Percentiles rank a stretch among this genome's conserved stretches.
Evolutionary conservation across 2,888 invertebrate genomes (phyloP).

Genomic region (Odiellus spinosus): DNA sequence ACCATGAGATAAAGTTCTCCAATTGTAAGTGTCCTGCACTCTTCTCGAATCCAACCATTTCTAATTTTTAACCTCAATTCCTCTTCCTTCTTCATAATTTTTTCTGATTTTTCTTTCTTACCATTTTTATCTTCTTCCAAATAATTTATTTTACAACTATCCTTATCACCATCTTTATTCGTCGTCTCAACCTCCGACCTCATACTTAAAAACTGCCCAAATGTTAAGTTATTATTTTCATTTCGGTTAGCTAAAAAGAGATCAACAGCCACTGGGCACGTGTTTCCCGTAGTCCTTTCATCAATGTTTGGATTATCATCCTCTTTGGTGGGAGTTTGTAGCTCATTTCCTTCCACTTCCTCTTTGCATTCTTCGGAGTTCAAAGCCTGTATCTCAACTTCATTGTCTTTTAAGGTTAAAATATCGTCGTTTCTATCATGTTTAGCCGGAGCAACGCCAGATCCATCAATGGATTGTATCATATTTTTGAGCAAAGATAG

Average conservation of each 20-base stretch:
- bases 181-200: not conserved
- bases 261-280: not conserved
- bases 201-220: conserved; percentile 3
- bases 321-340: not conserved
- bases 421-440: not conserved
- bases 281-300: not conserved
- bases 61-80: conserved; percentile 25
- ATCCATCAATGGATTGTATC: conserved; percentile 7
- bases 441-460: too few relatives aligned
- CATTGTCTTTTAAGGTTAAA: not conserved
- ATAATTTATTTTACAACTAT: conserved; percentile 3
- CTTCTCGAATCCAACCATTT: conserved; percentile 60
- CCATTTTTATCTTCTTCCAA: conserved; percentile 8
- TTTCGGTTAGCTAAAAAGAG: not conserved
- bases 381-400: not conserved
- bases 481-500: conserved; percentile 10
- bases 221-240: conserved; percentile 2
- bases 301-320: not conserved
- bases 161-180: not conserved
- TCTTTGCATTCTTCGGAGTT: not conserved
- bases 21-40: conserved; percentile 61
- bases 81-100: conserved; percentile 1
- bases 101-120: conserved; percentile 3
- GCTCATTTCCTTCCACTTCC: not conserved
- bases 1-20: conserved; percentile 83